These are phyloP conservation scores for Brienomyrus longianalis DNA, from an alignment of 2,113 vertebrate species.

Conservation along the genomic window DNA sequence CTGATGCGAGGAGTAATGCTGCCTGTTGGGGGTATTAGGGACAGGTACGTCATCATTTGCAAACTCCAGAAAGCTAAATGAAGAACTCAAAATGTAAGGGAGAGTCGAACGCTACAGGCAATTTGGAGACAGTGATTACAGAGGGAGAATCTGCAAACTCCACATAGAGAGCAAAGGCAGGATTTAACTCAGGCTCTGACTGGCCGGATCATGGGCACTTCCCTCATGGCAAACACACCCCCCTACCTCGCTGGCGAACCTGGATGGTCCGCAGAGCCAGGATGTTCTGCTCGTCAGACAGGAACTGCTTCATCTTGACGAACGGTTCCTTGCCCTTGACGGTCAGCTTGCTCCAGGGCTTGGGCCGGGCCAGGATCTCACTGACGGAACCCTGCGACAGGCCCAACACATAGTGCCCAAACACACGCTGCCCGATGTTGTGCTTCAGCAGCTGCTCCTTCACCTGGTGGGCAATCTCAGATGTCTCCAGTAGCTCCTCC, in stretches of 20 bases:
- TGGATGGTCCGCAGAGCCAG: constrained; percentile 94
- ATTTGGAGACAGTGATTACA: not conserved
- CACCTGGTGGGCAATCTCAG: constrained; percentile 93
- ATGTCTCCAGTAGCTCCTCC: constrained; percentile 88
- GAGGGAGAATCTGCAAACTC: not conserved
- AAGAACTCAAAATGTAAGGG: constrained; percentile 37
- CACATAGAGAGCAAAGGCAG: not conserved
- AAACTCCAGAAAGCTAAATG: constrained; percentile 42
- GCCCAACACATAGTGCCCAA: constrained; percentile 92
- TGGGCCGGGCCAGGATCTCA: constrained; percentile 93
- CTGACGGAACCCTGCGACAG: constrained; percentile 96
- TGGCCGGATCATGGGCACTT: not conserved
- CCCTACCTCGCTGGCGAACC: constrained; percentile 96
- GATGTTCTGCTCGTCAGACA: constrained; percentile 95
- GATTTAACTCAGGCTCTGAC: not conserved
- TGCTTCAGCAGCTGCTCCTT: constrained; percentile 97
- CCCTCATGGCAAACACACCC: not conserved
- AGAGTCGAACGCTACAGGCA: not conserved
- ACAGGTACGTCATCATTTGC: not conserved
- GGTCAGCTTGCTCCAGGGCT: constrained; percentile 96
- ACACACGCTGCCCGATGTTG: constrained; percentile 95
- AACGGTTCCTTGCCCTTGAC: constrained; percentile 98
- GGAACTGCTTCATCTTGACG: constrained; percentile 98
- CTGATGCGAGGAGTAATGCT: constrained; percentile 97
- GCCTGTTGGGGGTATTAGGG: constrained; percentile 64